These are phyloP conservation scores for Pseudococcus viburni DNA, from an alignment of 2,888 invertebrate genomes.

Conservation along the genomic window DNA sequence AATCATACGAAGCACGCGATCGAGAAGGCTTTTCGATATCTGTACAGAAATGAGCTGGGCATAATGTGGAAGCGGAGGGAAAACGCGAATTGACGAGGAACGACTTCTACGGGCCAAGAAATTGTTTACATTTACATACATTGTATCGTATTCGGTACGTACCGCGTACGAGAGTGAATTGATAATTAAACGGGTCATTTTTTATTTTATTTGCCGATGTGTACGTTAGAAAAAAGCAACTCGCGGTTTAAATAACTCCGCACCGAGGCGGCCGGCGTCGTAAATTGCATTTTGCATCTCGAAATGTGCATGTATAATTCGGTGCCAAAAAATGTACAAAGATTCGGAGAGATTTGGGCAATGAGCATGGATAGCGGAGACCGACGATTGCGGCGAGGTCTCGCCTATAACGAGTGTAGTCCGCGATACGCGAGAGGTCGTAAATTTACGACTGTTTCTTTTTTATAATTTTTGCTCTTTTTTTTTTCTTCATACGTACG, in stretches of 20 bases:
- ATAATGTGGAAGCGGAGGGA: background rate
- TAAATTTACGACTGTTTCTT: background rate
- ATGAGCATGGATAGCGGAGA: background rate
- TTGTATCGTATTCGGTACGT: background rate
- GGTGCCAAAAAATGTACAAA: constrained; percentile 21
- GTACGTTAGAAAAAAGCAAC: background rate
- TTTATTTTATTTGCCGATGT: background rate
- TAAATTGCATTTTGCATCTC: constrained; percentile 21
- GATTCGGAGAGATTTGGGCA: constrained; percentile 1
- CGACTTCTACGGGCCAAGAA: background rate
- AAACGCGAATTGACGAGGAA: background rate
- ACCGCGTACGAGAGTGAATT: background rate
- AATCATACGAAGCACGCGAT: too few species aligned
- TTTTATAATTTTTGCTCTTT: background rate
- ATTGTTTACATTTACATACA: constrained; percentile 1
- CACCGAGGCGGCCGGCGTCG: background rate
- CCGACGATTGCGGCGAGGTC: background rate
- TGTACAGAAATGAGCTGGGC: background rate
- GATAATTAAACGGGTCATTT: constrained; percentile 15
- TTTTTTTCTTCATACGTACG: too few species aligned
- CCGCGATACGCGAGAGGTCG: background rate
- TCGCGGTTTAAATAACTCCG: constrained; percentile 20
- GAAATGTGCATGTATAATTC: background rate
- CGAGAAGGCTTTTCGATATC: too few species aligned
- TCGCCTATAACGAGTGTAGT: background rate